Percentiles rank a stretch among this genome's conserved stretches.
Evolutionary conservation across 2,797 vertebrate species (phyloP).

Genomic region (Pogoniulus pusillus): DNA sequence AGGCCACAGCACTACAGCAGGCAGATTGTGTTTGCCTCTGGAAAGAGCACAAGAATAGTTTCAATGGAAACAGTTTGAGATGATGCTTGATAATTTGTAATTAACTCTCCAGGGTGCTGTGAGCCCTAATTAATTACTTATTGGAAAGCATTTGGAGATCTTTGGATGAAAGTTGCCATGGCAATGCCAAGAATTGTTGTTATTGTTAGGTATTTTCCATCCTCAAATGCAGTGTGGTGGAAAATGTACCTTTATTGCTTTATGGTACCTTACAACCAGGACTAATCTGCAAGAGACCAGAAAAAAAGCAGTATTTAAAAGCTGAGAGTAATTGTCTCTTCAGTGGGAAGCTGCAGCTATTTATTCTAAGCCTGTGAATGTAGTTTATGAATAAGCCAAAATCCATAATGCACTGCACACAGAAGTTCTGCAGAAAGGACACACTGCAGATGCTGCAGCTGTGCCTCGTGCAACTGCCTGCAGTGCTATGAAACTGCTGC

Average conservation of each 20-base stretch:
- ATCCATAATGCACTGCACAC: constrained; percentile 52
- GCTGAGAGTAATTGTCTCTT: constrained; percentile 33
- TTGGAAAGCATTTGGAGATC: constrained; percentile 59
- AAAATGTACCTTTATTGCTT: constrained; percentile 38
- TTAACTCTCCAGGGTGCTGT: constrained; percentile 57
- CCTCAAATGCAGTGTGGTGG: constrained; percentile 35
- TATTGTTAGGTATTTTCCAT: constrained; percentile 35
- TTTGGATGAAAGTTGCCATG: constrained; percentile 45
- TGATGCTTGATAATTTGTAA: constrained; percentile 58
- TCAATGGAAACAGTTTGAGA: constrained; percentile 48
- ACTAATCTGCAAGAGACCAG: background rate
- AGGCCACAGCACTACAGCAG: constrained; percentile 32
- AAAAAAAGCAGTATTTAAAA: constrained; percentile 32
- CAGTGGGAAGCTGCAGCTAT: background rate
- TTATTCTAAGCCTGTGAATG: constrained; percentile 27
- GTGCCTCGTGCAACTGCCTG: constrained; percentile 21
- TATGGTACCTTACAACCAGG: constrained; percentile 25
- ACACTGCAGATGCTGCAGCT: constrained; percentile 42
- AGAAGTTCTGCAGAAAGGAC: constrained; percentile 34
- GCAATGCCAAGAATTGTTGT: constrained; percentile 44
- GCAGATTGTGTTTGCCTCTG: constrained; percentile 49
- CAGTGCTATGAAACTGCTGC: background rate
- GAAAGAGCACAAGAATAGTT: constrained; percentile 50
- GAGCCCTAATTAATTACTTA: constrained; percentile 66
- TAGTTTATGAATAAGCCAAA: constrained; percentile 59